A percentile compares a stretch with the other conserved stretches of the same genome.
These are phyloP conservation scores for Eupithecia subfuscata DNA, from an alignment of 2,888 invertebrate species.

Conservation along the genomic window DNA sequence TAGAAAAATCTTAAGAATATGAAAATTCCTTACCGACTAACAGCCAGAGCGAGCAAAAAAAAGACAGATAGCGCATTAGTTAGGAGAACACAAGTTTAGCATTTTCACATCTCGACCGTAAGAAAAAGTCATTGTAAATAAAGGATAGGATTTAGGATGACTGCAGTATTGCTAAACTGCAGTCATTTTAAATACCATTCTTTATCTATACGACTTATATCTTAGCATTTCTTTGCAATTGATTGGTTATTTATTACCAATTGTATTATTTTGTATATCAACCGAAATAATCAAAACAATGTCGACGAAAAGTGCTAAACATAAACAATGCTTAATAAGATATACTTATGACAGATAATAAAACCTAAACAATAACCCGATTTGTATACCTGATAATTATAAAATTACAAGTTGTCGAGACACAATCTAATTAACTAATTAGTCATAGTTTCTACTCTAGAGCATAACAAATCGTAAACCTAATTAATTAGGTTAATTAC, in stretches of 20 bases:
- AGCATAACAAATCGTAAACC: slow-evolving; percentile 32
- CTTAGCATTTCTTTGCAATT: background rate
- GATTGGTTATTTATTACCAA: no score
- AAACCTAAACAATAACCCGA: background rate
- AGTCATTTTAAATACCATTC: no score
- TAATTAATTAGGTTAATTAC: slow-evolving; percentile 29
- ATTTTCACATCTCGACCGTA: background rate
- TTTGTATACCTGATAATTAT: background rate
- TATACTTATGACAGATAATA: background rate
- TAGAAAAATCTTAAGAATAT: background rate
- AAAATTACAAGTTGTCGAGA: slow-evolving; percentile 18
- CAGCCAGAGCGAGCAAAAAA: slow-evolving; percentile 64
- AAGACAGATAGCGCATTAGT: slow-evolving; percentile 49
- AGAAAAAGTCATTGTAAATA: background rate
- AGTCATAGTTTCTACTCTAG: slow-evolving; percentile 31
- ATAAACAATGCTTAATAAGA: no score
- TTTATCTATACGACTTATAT: no score
- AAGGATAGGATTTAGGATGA: no score
- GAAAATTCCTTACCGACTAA: slow-evolving; percentile 68
- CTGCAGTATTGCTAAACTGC: no score
- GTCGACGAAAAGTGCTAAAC: background rate
- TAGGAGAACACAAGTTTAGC: slow-evolving; percentile 37
- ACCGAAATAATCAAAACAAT: background rate
- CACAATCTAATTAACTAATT: slow-evolving; percentile 26
- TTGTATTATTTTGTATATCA: background rate